phyloP scores from a whole-genome alignment of 2,888 invertebrate species.

The Eumerus sabulonum region DNA sequence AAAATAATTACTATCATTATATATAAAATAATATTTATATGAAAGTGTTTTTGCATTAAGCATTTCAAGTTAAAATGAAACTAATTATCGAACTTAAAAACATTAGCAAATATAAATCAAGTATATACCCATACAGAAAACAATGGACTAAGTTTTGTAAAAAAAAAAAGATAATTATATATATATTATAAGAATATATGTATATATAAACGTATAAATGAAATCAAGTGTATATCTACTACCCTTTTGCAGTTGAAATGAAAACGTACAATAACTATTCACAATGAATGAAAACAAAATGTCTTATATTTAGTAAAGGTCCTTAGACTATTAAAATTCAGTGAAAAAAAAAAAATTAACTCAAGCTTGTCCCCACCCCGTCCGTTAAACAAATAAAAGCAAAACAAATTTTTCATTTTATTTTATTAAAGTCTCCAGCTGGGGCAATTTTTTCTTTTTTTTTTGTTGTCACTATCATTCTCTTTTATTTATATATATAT shows the following conservation, averaged over 20 bases:
- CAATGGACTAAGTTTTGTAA: slow-evolving; percentile 54
- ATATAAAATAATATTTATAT: slow-evolving; percentile 17
- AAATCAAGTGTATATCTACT: slow-evolving; percentile 6
- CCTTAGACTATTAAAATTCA: slow-evolving; percentile 36
- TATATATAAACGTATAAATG: slow-evolving; percentile 37
- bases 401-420: slow-evolving; percentile 51
- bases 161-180: slow-evolving; percentile 23
- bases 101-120: slow-evolving; percentile 53
- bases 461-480: slow-evolving; percentile 55
- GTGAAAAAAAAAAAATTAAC: slow-evolving; percentile 11
- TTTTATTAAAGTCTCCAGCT: slow-evolving; percentile 67
- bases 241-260: slow-evolving; percentile 37
- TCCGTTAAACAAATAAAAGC: slow-evolving; percentile 61
- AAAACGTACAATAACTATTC: slow-evolving; percentile 50
- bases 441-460: slow-evolving; percentile 55
- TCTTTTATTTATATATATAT: slow-evolving; percentile 31
- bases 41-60: slow-evolving; percentile 34
- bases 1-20: slow-evolving; percentile 60
- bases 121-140: slow-evolving; percentile 47
- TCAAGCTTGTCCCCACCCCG: slow-evolving; percentile 40
- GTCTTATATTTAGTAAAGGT: slow-evolving; percentile 38
- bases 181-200: slow-evolving; percentile 7
- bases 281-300: slow-evolving; percentile 53
- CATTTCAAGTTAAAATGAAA: slow-evolving; percentile 51
- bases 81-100: slow-evolving; percentile 45